Conservation (phyloP, 1,140 invertebrate genomes). For the Philopotamus ludificatus region DNA sequence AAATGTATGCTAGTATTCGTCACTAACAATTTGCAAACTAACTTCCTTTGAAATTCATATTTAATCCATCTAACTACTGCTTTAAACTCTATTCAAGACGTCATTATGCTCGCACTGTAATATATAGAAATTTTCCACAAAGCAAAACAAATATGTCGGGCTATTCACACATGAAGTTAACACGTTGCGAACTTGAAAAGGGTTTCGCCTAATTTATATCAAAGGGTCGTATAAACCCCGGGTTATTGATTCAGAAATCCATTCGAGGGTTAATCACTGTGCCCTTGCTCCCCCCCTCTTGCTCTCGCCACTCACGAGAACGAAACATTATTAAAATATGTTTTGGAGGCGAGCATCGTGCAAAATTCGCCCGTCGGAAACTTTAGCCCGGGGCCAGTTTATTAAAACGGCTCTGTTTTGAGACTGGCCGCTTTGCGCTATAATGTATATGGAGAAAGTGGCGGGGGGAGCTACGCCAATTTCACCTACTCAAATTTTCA, state of each 20-base stretch:
- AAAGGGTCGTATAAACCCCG: background rate
- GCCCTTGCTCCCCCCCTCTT: background rate
- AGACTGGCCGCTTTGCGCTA: background rate
- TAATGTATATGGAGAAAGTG: too few relatives aligned
- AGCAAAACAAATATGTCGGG: too few relatives aligned
- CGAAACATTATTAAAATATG: constrained; percentile 26
- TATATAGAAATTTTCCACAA: too few relatives aligned
- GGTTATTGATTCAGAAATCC: background rate
- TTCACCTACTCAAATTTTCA: background rate
- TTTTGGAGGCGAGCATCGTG: constrained; percentile 9
- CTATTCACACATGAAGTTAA: background rate
- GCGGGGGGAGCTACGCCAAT: background rate
- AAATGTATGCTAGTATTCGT: too few relatives aligned
- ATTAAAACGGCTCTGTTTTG: constrained; percentile 21
- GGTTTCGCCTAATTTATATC: background rate
- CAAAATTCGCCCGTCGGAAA: background rate
- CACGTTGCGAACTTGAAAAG: background rate
- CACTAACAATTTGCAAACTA: too few relatives aligned
- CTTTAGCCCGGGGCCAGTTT: constrained; percentile 15
- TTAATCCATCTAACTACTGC: too few relatives aligned
- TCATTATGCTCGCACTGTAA: too few relatives aligned
- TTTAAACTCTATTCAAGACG: too few relatives aligned
- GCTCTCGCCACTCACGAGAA: constrained; percentile 9
- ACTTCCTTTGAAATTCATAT: too few relatives aligned
- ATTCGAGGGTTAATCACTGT: background rate